Conservation (phyloP, 2,113 vertebrate species). For the Cygnus atratus region DNA sequence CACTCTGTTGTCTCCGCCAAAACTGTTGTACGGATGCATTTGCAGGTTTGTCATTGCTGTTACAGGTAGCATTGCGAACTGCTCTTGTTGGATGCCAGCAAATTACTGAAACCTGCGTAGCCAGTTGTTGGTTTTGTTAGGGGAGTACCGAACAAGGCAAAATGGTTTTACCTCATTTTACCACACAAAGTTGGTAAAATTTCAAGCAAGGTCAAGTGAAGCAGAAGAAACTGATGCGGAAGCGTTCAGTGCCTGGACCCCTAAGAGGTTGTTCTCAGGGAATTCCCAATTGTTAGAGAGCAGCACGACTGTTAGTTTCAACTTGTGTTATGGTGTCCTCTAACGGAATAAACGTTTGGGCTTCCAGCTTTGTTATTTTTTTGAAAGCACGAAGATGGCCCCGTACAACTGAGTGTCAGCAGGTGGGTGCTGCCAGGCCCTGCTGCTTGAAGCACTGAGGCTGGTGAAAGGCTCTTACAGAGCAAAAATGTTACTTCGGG, state of each 20-base stretch:
- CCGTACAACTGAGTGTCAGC: not conserved
- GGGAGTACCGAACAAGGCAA: not conserved
- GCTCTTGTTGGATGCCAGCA: not conserved
- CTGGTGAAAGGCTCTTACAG: not conserved
- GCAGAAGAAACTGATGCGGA: not conserved
- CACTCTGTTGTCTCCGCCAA: not conserved
- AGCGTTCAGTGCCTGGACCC: not conserved
- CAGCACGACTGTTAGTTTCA: not conserved
- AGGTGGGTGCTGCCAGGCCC: not conserved
- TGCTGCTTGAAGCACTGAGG: not conserved
- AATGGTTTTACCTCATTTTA: too few species aligned
- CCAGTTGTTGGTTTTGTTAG: not conserved
- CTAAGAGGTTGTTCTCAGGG: not conserved
- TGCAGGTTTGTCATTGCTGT: not conserved
- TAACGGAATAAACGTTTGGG: not conserved
- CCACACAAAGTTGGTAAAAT: not conserved
- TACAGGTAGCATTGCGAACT: not conserved
- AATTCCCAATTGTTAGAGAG: not conserved
- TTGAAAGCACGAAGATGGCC: not conserved
- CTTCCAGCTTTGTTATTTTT: not conserved
- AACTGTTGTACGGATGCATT: rapidly evolving
- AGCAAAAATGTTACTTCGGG: not conserved
- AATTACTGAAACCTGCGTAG: not conserved
- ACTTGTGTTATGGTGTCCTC: not conserved
- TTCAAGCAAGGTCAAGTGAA: not conserved